Evolutionary conservation across 2,888 invertebrate genomes (phyloP), one percentile per base, ranked within the genome.

Genomic region (Ornithoptera alexandrae): DNA sequence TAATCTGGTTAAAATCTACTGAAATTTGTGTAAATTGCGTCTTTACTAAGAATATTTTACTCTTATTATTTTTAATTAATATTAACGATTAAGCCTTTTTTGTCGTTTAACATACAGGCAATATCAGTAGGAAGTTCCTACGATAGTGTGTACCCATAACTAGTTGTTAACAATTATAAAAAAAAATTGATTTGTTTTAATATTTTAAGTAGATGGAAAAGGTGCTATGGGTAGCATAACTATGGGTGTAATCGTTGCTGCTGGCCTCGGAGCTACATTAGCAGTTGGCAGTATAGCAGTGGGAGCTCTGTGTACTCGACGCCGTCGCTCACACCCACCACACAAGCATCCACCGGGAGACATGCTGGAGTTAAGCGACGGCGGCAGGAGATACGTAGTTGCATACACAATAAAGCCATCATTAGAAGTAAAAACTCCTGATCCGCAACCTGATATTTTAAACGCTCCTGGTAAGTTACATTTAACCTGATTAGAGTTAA

Each of bases 351-450:
- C 92, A 1, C 89, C 90, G 30, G 87, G 92, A 17, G 92, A 92
- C 67, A 91, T 92, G 90, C 94, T 79, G 94, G 97, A 80, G 93
- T 94, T 77, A 58, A 97, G 96, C 74, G 96, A 97, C 50, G 97
- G 96, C 1, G 97, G 97, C 77, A 95, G 97, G 77, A 94, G 97
- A 75, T 97, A 97, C 81, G 97, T 97, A 58, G 97, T 97, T 24
- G 97, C 97, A 17, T 97, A 97, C 78, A 97, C 97, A 17, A 93
- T 97, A 74, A 97, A 97, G 83, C 95, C 95, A 18, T 93, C 94
- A 0, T 88, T 89, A 1, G 92, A 92, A 42, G 76, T 83, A 3
- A 93, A 93, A 75, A 94, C 94, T n/a, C 94, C 94, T 53, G 94
- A 94, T 78, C 94, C 94, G 53, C 96, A 96, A 77, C 96, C 96